A percentile compares a stretch with the other conserved stretches of the same genome.
These are phyloP conservation scores for Merluccius polli DNA, from an alignment of 2,797 vertebrate species.

Conservation along the genomic window DNA sequence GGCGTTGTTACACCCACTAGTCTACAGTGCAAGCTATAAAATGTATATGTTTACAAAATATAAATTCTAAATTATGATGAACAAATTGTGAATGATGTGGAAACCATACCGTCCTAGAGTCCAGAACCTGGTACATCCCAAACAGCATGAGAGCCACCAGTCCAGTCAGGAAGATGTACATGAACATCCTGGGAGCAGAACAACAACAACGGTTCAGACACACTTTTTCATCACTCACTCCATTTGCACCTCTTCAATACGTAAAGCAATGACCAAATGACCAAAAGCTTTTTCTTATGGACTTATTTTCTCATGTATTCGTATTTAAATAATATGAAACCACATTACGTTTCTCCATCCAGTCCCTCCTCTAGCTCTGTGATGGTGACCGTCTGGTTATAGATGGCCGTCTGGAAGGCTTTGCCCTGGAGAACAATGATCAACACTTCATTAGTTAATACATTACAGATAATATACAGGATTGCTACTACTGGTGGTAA, in stretches of 20 bases:
- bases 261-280: no score
- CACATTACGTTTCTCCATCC: slow-evolving; percentile 75
- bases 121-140: slow-evolving; percentile 72
- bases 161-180: slow-evolving; percentile 76
- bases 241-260: not conserved
- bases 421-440: slow-evolving; percentile 54
- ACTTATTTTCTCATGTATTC: not conserved
- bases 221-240: not conserved
- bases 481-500: not conserved
- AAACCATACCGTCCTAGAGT: slow-evolving; percentile 67
- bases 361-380: slow-evolving; percentile 72
- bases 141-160: slow-evolving; percentile 67
- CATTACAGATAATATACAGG: not conserved
- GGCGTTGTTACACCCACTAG: not conserved
- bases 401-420: slow-evolving; percentile 71
- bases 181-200: slow-evolving; percentile 64
- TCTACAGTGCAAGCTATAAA: not conserved
- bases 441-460: not conserved
- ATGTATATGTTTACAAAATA: not conserved
- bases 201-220: not conserved
- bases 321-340: not conserved
- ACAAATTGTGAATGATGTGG: not conserved
- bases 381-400: slow-evolving; percentile 79
- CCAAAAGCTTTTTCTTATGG: not conserved
- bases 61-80: not conserved